phyloP scores from a whole-genome alignment of 1,140 invertebrate species.

The Lordiphosa stackelbergi region DNA sequence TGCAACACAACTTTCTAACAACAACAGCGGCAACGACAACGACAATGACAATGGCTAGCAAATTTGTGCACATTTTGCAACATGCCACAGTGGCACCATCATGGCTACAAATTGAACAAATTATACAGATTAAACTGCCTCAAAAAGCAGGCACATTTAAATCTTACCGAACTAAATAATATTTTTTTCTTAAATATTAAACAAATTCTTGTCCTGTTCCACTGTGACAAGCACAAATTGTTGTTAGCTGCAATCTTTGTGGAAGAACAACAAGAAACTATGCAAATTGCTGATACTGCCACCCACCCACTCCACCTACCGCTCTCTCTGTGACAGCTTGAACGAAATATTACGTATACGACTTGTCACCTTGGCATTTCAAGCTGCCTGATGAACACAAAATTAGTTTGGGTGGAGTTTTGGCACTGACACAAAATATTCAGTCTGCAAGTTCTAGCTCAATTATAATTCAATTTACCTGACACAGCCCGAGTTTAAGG shows the following conservation, averaged over 20 bases:
- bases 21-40: slow-evolving; percentile 20
- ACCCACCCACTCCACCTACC: neutral
- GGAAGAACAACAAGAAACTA: slow-evolving; percentile 31
- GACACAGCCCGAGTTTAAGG: too few species aligned
- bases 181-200: too few species aligned
- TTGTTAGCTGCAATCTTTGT: slow-evolving; percentile 19
- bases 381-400: slow-evolving; percentile 50
- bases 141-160: too few species aligned
- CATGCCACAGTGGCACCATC: slow-evolving; percentile 27
- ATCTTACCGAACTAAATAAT: too few species aligned
- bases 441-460: slow-evolving; percentile 19
- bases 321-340: slow-evolving; percentile 7
- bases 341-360: slow-evolving; percentile 59
- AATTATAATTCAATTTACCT: slow-evolving; percentile 75
- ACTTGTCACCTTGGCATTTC: slow-evolving; percentile 60
- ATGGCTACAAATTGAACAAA: slow-evolving; percentile 13
- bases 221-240: slow-evolving; percentile 13
- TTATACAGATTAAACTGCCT: too few species aligned
- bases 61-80: slow-evolving; percentile 34
- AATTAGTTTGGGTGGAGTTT: slow-evolving; percentile 34
- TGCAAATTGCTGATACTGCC: slow-evolving; percentile 53
- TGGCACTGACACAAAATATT: slow-evolving; percentile 6
- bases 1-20: slow-evolving; percentile 53
- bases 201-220: too few species aligned
- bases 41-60: too few species aligned